Evolutionary conservation across 2,113 vertebrate species (phyloP).

Genomic region (Stegostoma tigrinum): DNA sequence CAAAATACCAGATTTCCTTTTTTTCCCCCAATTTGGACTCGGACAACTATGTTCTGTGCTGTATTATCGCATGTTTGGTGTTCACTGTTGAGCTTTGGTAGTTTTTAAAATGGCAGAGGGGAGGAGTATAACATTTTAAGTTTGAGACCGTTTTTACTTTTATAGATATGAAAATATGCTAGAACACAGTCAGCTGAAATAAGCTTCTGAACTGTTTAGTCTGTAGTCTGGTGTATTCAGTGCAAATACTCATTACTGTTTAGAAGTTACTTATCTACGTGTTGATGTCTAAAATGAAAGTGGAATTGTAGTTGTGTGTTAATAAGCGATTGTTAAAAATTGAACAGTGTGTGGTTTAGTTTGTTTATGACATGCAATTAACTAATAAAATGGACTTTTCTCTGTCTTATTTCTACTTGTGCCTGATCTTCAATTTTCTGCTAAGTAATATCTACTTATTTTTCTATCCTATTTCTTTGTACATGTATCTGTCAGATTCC

Average conservation of each 20-base stretch:
- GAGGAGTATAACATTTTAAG: background rate
- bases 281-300: background rate
- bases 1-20: background rate
- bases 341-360: background rate
- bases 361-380: background rate
- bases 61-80: background rate
- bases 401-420: slow-evolving; percentile 14
- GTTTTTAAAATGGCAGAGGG: background rate
- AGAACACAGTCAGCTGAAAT: background rate
- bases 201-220: background rate
- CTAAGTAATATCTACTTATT: slow-evolving; percentile 32
- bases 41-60: background rate
- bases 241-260: background rate
- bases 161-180: background rate
- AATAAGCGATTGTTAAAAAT: background rate
- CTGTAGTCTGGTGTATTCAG: background rate
- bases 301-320: background rate
- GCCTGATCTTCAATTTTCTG: background rate
- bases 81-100: background rate
- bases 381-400: background rate
- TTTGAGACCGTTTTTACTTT: background rate
- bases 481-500: slow-evolving; percentile 63
- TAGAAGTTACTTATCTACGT: background rate
- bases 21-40: background rate
- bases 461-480: slow-evolving; percentile 47